phyloP scores from a whole-genome alignment of 1,140 invertebrate species.

The Ephestia elutella region DNA sequence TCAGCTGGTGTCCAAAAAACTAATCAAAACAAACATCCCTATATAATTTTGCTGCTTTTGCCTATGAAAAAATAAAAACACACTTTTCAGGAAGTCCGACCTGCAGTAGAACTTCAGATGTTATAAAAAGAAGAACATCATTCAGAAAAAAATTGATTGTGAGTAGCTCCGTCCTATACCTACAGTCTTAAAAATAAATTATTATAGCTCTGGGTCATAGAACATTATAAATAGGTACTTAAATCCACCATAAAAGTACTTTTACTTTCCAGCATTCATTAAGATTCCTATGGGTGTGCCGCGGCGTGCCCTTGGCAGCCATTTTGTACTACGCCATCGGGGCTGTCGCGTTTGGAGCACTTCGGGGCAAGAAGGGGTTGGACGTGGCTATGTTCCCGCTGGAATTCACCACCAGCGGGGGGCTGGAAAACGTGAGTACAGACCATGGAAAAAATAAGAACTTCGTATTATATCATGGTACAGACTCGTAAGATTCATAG shows the following conservation, averaged over 20 bases:
- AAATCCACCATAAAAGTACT: too few species aligned
- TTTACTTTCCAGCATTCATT: constrained; percentile 41
- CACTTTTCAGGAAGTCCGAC: constrained; percentile 28
- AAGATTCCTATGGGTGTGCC: constrained; percentile 50
- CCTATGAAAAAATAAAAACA: too few species aligned
- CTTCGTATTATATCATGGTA: too few species aligned
- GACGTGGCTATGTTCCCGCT: constrained; percentile 79
- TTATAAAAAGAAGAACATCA: constrained; percentile 1
- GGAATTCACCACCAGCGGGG: constrained; percentile 81
- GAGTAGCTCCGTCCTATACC: too few species aligned
- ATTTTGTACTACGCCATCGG: constrained; percentile 77
- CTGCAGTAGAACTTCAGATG: constrained; percentile 28
- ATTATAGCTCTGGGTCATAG: too few species aligned
- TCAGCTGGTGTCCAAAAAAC: too few species aligned
- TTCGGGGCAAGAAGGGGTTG: constrained; percentile 69
- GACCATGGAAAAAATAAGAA: too few species aligned
- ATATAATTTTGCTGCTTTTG: too few species aligned
- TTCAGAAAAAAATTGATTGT: neutral
- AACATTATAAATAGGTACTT: too few species aligned
- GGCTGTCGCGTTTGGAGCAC: constrained; percentile 76
- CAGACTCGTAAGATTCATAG: too few species aligned
- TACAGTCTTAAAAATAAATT: too few species aligned
- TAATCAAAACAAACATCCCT: too few species aligned
- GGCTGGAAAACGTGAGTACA: constrained; percentile 76
- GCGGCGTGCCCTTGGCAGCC: constrained; percentile 57